Percentiles rank a stretch among this genome's conserved stretches.
phyloP scores from a whole-genome alignment of 23 tunicate species.

The Corella eumyota region DNA sequence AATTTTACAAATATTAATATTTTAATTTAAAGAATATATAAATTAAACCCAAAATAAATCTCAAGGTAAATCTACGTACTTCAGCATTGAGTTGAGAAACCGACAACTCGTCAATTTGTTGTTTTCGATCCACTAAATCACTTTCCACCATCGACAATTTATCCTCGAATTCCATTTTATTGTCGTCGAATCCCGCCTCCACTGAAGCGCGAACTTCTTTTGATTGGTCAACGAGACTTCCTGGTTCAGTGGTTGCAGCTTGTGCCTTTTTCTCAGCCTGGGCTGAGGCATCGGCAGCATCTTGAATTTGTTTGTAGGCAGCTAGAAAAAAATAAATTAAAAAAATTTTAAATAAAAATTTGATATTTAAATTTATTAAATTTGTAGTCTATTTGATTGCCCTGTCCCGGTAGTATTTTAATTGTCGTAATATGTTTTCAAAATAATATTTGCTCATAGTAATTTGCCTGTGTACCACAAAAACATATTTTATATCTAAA shows the following conservation, averaged over 20 bases:
- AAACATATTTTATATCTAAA: too few relatives aligned
- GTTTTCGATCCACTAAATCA: constrained; percentile 26
- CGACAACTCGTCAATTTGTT: constrained; percentile 49
- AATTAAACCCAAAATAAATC: too few relatives aligned
- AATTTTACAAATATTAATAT: neutral
- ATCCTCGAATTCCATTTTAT: constrained; percentile 47
- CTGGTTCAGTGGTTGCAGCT: constrained; percentile 72
- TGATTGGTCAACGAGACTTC: constrained; percentile 80
- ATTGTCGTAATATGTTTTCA: too few relatives aligned
- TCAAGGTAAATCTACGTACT: constrained; percentile 27
- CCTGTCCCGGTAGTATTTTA: too few relatives aligned
- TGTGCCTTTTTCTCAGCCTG: constrained; percentile 41
- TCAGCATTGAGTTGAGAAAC: constrained; percentile 70
- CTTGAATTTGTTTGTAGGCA: constrained; percentile 72
- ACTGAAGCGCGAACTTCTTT: constrained; percentile 48
- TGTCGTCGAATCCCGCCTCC: constrained; percentile 32
- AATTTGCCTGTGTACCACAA: too few relatives aligned
- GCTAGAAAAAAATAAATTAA: constrained; percentile 40
- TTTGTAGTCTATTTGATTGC: too few relatives aligned
- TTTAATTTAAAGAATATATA: neutral
- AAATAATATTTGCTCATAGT: too few relatives aligned
- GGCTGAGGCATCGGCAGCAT: constrained; percentile 37
- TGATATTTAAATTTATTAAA: too few relatives aligned
- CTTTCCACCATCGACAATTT: constrained; percentile 43
- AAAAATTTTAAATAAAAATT: too few relatives aligned